Conservation (phyloP, 2,888 invertebrate genomes). For the Leptinotarsa haldemani region DNA sequence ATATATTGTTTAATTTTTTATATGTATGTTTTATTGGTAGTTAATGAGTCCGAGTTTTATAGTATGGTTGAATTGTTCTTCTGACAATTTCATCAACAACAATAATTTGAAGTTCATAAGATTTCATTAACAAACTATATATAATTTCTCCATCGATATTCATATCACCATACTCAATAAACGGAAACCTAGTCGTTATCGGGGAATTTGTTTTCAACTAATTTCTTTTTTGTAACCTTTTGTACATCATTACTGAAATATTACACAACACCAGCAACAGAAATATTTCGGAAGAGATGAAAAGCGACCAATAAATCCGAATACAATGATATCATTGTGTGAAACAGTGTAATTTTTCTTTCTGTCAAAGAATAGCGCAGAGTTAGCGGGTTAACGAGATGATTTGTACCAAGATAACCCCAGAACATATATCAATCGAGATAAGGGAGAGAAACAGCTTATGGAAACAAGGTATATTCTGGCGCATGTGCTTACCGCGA, state of each 20-base stretch:
- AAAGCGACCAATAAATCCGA: constrained; percentile 14
- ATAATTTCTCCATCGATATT: too few relatives aligned
- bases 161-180: too few relatives aligned
- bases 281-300: constrained; percentile 16
- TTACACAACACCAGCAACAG: constrained; percentile 5
- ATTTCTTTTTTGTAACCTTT: constrained; percentile 9
- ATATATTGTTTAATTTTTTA: too few relatives aligned
- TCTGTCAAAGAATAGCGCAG: constrained; percentile 28
- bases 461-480: constrained; percentile 2
- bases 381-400: constrained; percentile 2
- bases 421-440: constrained; percentile 7
- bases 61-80: too few relatives aligned
- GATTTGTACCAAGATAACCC: constrained; percentile 15
- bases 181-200: neutral
- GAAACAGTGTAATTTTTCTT: constrained; percentile 24
- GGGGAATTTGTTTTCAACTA: constrained; percentile 3
- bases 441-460: constrained; percentile 12
- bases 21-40: too few relatives aligned
- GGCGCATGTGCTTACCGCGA: neutral
- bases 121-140: too few relatives aligned
- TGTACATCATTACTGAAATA: constrained; percentile 7
- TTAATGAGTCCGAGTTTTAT: too few relatives aligned
- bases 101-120: too few relatives aligned
- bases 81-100: too few relatives aligned
- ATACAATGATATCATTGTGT: constrained; percentile 7